Evolutionary conservation across 2,113 vertebrate genomes (phyloP).

Genomic region (Campylomormyrus numenius): DNA sequence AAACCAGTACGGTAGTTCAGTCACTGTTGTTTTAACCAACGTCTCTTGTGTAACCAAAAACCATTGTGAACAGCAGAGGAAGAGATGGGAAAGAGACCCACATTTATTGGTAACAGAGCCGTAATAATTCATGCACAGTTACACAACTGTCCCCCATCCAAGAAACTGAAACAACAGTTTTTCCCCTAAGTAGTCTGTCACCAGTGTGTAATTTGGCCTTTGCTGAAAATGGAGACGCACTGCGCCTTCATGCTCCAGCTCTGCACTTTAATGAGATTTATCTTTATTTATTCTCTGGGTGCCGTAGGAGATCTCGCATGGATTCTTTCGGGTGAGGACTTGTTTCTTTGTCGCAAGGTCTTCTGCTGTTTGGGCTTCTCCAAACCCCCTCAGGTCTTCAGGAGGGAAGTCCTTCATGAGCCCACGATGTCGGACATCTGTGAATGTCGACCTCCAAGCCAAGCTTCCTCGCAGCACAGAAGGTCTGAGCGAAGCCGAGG

Average conservation of each 20-base stretch:
- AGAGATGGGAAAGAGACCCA: background rate
- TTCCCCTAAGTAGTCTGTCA: constrained; percentile 6
- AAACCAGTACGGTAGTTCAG: background rate
- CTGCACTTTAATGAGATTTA: background rate
- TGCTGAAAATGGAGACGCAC: background rate
- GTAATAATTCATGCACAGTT: background rate
- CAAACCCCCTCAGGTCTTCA: background rate
- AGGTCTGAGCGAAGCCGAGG: background rate
- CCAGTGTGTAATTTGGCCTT: background rate
- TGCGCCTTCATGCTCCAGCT: background rate
- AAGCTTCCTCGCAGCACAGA: background rate
- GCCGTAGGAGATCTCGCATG: background rate
- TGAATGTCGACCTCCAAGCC: background rate
- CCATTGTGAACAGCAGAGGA: background rate
- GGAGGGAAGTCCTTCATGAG: background rate
- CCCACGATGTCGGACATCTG: background rate
- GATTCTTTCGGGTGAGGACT: background rate
- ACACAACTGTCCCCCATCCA: background rate
- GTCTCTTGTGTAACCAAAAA: constrained; percentile 2
- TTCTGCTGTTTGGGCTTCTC: background rate
- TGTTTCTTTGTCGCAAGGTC: background rate
- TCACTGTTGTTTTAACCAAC: background rate
- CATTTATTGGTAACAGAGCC: background rate
- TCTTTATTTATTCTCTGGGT: background rate
- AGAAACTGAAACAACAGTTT: background rate